Evolutionary conservation across 30 jellyfish, hydroid and myxozoan species (phyloP).

Genomic region (Morbakka virulenta): DNA sequence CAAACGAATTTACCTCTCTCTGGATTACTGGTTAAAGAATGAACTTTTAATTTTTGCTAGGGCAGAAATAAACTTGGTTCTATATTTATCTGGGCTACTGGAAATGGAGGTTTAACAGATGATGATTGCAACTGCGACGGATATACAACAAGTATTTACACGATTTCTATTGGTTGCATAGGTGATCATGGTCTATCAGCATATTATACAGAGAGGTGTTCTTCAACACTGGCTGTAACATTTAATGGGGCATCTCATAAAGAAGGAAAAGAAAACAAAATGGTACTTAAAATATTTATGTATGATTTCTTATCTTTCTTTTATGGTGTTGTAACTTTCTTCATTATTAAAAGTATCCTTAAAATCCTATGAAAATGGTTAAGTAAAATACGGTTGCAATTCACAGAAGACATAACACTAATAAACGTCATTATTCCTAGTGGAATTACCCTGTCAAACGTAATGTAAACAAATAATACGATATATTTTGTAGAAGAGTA

Average conservation of each 20-base stretch:
- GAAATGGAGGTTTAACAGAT: constrained; percentile 99
- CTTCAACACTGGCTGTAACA: constrained; percentile 99
- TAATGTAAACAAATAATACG: not conserved
- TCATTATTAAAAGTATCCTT: too few species aligned
- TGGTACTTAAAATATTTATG: constrained; percentile 62
- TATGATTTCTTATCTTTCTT: too few species aligned
- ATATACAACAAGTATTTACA: constrained; percentile 93
- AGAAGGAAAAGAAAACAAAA: constrained; percentile 95
- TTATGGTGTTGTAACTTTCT: too few species aligned
- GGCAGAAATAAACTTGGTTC: constrained; percentile 96
- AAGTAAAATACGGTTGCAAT: too few species aligned
- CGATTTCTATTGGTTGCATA: constrained; percentile 97
- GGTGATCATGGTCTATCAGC: constrained; percentile 99
- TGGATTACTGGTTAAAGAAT: too few species aligned
- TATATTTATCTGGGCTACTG: constrained; percentile 98
- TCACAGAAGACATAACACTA: too few species aligned
- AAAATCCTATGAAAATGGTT: too few species aligned
- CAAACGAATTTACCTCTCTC: too few species aligned
- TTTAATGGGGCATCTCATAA: constrained; percentile 99
- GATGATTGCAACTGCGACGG: constrained; percentile 99
- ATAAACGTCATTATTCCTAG: too few species aligned
- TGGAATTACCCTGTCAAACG: too few species aligned
- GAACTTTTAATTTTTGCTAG: constrained; percentile 7
- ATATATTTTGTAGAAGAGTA: not conserved
- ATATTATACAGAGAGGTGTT: constrained; percentile 95